Evolutionary conservation across 2,888 invertebrate genomes (phyloP).

Genomic region (Corythucha ciliata): DNA sequence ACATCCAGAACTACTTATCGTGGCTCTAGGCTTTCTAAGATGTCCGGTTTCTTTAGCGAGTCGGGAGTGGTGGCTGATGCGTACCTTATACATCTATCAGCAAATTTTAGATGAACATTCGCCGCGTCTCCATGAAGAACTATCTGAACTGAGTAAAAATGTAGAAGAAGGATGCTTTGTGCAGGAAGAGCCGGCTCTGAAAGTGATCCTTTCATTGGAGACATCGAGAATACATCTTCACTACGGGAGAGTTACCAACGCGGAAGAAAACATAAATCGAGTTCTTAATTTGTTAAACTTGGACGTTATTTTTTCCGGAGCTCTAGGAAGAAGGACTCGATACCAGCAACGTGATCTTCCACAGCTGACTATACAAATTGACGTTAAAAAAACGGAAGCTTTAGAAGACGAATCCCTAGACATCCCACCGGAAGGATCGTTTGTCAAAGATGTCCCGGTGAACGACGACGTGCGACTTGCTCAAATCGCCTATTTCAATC

Average conservation of each 20-base stretch:
- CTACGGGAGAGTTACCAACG: conserved; percentile 62
- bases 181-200: conserved; percentile 41
- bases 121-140: conserved; percentile 52
- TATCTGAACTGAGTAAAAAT: conserved; percentile 46
- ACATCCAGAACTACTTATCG: conserved; percentile 46
- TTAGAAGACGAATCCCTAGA: neutral
- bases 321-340: conserved; percentile 81
- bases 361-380: conserved; percentile 53
- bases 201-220: conserved; percentile 46
- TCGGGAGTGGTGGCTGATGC: conserved; percentile 60
- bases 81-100: conserved; percentile 66
- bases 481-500: conserved; percentile 59
- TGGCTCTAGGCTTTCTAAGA: conserved; percentile 38
- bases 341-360: conserved; percentile 74
- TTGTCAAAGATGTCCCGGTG: conserved; percentile 52
- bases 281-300: conserved; percentile 57
- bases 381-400: conserved; percentile 23
- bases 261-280: conserved; percentile 55
- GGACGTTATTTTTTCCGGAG: conserved; percentile 59
- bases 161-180: conserved; percentile 40
- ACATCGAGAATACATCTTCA: conserved; percentile 57
- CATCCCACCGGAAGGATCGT: conserved; percentile 3
- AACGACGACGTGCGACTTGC: conserved; percentile 83
- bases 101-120: conserved; percentile 65
- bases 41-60: conserved; percentile 36